A percentile compares a stretch with the other conserved stretches of the same genome.
phyloP scores from a whole-genome alignment of 2,797 vertebrate species.

The Tokudaia tokunoshimensis region DNA sequence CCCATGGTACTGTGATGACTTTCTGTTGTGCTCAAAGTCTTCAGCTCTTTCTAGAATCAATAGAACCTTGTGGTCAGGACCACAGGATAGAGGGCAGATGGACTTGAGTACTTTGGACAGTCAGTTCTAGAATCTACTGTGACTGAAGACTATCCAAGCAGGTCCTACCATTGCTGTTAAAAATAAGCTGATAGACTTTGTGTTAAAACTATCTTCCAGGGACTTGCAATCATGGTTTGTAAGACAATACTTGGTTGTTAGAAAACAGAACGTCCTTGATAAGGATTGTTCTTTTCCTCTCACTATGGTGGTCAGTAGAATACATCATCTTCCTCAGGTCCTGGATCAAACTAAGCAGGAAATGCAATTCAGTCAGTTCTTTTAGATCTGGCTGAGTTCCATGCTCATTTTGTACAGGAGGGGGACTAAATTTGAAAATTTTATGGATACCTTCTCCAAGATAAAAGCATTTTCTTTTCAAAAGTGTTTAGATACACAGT shows the following conservation, averaged over 20 bases:
- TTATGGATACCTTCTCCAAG: background rate
- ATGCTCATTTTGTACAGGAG: background rate
- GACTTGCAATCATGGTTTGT: background rate
- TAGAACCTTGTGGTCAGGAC: conserved; percentile 93
- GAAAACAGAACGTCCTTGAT: background rate
- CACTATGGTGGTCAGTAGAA: background rate
- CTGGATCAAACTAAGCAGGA: background rate
- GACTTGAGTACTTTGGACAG: conserved; percentile 90
- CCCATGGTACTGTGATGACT: conserved; percentile 88
- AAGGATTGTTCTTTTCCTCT: fast-evolving
- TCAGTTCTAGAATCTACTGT: background rate
- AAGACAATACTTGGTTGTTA: background rate
- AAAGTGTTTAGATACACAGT: background rate
- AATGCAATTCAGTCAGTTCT: background rate
- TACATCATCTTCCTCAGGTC: background rate
- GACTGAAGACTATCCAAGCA: background rate
- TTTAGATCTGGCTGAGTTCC: background rate
- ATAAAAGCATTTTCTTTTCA: background rate
- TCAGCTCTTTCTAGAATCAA: conserved; percentile 94
- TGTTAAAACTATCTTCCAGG: background rate
- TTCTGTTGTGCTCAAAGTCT: conserved; percentile 93
- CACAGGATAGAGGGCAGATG: conserved; percentile 93
- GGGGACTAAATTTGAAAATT: background rate
- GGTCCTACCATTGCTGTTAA: background rate
- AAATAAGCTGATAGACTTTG: background rate